These are phyloP conservation scores for Cyrtorhinus lividipennis DNA, from an alignment of 1,140 invertebrate genomes.

Conservation along the genomic window DNA sequence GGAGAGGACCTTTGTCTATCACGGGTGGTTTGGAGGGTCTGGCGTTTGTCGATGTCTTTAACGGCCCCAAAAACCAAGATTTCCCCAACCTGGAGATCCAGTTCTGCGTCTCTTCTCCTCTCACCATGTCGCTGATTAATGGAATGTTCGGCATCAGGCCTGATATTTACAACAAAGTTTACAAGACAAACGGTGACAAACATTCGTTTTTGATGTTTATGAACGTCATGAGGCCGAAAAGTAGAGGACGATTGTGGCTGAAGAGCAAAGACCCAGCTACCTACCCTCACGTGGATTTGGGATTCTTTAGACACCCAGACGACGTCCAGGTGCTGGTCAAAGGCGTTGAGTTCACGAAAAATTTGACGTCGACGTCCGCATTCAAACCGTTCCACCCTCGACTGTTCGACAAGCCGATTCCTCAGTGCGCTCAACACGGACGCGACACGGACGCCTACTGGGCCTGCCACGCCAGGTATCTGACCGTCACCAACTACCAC, in stretches of 20 bases:
- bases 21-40: slow-evolving; percentile 68
- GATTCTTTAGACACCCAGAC: slow-evolving; percentile 47
- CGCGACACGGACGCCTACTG: slow-evolving; percentile 54
- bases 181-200: slow-evolving; percentile 28
- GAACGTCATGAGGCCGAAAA: slow-evolving; percentile 38
- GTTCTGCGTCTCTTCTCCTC: slow-evolving; percentile 21
- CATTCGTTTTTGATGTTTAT: slow-evolving; percentile 30
- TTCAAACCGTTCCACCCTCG: slow-evolving; percentile 34
- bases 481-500: slow-evolving; percentile 39
- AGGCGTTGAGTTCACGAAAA: slow-evolving; percentile 27
- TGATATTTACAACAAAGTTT: slow-evolving; percentile 29
- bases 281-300: slow-evolving; percentile 65
- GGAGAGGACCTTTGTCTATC: slow-evolving; percentile 52
- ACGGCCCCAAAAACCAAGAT: slow-evolving; percentile 38
- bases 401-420: slow-evolving; percentile 43
- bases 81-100: slow-evolving; percentile 36
- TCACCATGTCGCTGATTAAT: slow-evolving; percentile 22
- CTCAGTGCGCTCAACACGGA: slow-evolving; percentile 37
- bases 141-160: slow-evolving; percentile 31
- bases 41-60: slow-evolving; percentile 54
- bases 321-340: slow-evolving; percentile 30
- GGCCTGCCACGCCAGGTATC: slow-evolving; percentile 43
- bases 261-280: slow-evolving; percentile 42
- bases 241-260: slow-evolving; percentile 41
- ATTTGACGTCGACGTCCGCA: slow-evolving; percentile 26